Evolutionary conservation across 2,797 vertebrate genomes (phyloP).

Genomic region (Aselliscus stoliczkanus): DNA sequence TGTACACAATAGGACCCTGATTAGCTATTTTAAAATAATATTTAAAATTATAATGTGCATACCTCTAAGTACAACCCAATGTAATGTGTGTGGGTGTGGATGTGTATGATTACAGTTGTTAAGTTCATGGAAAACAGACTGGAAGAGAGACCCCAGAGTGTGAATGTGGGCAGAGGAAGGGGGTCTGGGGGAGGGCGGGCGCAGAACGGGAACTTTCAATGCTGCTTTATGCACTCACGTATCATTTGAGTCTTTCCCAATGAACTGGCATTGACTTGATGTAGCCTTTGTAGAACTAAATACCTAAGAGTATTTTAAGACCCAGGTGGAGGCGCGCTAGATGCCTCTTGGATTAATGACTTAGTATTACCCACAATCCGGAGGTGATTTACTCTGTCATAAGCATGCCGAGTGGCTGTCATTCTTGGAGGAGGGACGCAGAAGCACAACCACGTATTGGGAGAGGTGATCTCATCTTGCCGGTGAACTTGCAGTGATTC

Average conservation of each 20-base stretch:
- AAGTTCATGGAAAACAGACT: background rate
- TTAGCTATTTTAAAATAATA: background rate
- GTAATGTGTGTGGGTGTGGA: accelerated
- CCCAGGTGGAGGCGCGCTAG: background rate
- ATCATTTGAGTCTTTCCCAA: background rate
- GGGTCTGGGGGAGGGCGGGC: accelerated
- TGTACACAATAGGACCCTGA: background rate
- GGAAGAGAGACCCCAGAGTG: background rate
- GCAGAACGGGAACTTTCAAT: background rate
- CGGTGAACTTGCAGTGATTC: background rate
- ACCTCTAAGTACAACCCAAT: background rate
- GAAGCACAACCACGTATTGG: background rate
- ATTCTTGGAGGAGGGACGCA: background rate
- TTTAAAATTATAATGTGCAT: background rate
- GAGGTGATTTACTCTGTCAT: background rate
- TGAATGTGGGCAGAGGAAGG: background rate
- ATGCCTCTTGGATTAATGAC: background rate
- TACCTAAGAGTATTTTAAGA: background rate
- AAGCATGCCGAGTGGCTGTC: background rate
- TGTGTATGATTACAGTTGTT: accelerated
- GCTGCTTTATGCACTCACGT: background rate
- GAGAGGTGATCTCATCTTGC: background rate
- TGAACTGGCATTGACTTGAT: background rate
- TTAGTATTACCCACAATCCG: background rate
- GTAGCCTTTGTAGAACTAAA: background rate